Evolutionary conservation across 1,140 invertebrate species (phyloP).

Genomic region (Achroia grisella): DNA sequence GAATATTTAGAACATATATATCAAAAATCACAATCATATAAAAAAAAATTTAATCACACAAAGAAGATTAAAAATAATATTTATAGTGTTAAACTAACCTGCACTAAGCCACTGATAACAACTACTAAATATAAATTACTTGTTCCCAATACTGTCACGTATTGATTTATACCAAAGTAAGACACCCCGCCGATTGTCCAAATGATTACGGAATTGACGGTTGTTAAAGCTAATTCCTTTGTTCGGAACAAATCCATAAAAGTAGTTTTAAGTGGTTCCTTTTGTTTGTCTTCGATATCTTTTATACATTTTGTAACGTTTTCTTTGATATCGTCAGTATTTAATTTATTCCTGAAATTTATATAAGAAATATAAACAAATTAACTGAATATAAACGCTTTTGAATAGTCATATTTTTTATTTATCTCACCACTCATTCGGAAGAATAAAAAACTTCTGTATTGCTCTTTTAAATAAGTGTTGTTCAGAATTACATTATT

Average conservation of each 20-base stretch:
- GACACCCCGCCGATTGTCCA: constrained; percentile 23
- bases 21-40: too few relatives aligned
- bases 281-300: constrained; percentile 13
- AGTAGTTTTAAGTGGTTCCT: constrained; percentile 8
- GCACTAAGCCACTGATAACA: constrained; percentile 23
- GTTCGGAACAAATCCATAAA: constrained; percentile 32
- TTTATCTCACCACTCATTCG: too few relatives aligned
- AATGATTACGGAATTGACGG: constrained; percentile 10
- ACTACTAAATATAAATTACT: constrained; percentile 27
- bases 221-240: constrained; percentile 16
- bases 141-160: constrained; percentile 20
- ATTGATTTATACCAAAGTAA: constrained; percentile 37
- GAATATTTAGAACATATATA: too few relatives aligned
- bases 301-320: constrained; percentile 19
- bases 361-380: neutral
- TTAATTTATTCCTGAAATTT: constrained; percentile 30
- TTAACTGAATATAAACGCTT: too few relatives aligned
- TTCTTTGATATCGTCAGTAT: constrained; percentile 21
- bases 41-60: too few relatives aligned
- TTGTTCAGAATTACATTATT: too few relatives aligned
- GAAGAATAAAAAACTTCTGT: too few relatives aligned
- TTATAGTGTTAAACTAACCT: constrained; percentile 26
- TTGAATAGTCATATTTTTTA: too few relatives aligned
- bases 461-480: too few relatives aligned
- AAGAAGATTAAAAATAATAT: neutral